Evolutionary conservation across 2,113 vertebrate genomes (phyloP).

Genomic region (Sterrhoptilus dennistouni): DNA sequence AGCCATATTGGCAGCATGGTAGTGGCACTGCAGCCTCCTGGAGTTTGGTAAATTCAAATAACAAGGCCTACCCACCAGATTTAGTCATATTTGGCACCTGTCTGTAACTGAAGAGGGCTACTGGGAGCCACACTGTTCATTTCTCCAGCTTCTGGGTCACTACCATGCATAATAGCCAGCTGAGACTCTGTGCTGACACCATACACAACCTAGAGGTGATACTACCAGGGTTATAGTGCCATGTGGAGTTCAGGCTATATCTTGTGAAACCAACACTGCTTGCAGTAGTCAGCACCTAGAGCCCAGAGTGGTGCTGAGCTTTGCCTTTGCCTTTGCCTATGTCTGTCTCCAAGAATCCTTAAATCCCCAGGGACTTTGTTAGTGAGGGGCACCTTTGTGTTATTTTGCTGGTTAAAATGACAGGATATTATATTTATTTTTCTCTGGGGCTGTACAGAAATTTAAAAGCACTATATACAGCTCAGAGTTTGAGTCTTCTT

Average conservation of each 20-base stretch:
- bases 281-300: accelerated
- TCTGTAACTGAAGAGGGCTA: not conserved
- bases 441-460: not conserved
- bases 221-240: not conserved
- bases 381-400: not conserved
- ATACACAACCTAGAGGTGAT: not conserved
- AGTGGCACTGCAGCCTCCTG: not conserved
- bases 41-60: not conserved
- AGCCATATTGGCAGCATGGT: accelerated
- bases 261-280: not conserved
- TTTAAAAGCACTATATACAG: not conserved
- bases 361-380: not conserved
- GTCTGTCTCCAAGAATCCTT: not conserved
- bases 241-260: not conserved
- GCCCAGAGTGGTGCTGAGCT: not conserved
- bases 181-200: not conserved
- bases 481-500: not conserved
- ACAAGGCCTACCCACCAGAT: not conserved
- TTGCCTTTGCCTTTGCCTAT: not conserved
- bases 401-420: not conserved
- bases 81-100: not conserved
- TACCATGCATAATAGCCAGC: not conserved
- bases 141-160: not conserved
- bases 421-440: not conserved
- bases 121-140: not conserved